These are phyloP conservation scores for Lasioglossum oenotherae DNA, from an alignment of 2,888 invertebrate species.

Conservation along the genomic window DNA sequence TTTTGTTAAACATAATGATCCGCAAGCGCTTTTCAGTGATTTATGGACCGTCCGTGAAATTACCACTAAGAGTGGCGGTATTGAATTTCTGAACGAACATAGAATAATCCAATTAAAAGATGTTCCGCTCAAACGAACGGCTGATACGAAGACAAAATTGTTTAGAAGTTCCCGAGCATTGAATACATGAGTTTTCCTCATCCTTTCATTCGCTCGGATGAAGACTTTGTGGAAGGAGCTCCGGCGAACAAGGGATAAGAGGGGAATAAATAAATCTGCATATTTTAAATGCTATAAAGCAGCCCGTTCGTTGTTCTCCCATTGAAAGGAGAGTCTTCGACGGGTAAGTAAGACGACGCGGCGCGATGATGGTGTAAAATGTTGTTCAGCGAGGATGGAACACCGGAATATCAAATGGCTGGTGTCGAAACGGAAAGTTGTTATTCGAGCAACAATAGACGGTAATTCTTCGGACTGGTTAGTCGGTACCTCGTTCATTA, in stretches of 20 bases:
- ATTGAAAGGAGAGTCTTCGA: constrained; percentile 9
- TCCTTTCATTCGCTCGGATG: constrained; percentile 29
- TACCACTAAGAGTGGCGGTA: not conserved
- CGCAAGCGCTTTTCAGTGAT: not conserved
- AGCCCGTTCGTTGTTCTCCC: constrained; percentile 12
- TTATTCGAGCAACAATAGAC: not conserved
- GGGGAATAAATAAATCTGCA: constrained; percentile 52
- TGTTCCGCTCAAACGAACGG: not conserved
- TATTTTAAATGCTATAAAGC: constrained; percentile 33
- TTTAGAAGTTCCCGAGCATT: not conserved
- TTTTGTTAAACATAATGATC: too few relatives aligned
- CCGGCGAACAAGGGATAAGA: constrained; percentile 2
- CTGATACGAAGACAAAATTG: not conserved
- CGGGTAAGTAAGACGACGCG: constrained; percentile 25
- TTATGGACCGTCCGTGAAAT: not conserved
- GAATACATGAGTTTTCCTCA: not conserved
- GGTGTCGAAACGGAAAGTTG: not conserved
- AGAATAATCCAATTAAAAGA: not conserved
- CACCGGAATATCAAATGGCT: not conserved
- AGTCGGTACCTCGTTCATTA: not conserved
- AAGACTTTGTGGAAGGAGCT: not conserved
- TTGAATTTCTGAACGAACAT: not conserved
- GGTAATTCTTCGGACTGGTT: not conserved
- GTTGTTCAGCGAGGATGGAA: not conserved
- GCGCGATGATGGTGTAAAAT: constrained; percentile 17